These are phyloP conservation scores for Lucilia sericata DNA, from an alignment of 1,140 invertebrate genomes.

Conservation along the genomic window DNA sequence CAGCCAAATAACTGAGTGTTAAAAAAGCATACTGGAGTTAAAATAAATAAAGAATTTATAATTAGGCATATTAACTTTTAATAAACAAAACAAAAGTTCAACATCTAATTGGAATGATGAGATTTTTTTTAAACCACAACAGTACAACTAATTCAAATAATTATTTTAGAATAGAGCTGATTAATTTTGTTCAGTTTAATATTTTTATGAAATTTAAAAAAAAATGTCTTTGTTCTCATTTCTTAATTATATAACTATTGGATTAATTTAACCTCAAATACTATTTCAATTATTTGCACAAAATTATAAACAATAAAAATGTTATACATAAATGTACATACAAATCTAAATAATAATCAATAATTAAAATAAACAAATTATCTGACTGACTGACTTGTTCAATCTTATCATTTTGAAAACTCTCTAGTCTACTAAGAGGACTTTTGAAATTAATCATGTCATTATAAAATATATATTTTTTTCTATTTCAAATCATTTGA, in stretches of 20 bases:
- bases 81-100: no score
- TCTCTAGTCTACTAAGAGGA: not conserved
- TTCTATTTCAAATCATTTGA: slow-evolving; percentile 17
- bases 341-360: not conserved
- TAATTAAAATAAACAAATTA: slow-evolving; percentile 1
- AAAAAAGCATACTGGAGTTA: no score
- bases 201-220: not conserved
- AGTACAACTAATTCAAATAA: no score
- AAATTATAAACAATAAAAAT: not conserved
- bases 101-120: no score
- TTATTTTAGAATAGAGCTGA: no score
- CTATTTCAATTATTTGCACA: not conserved
- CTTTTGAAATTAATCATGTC: slow-evolving; percentile 4
- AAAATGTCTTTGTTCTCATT: slow-evolving; percentile 7
- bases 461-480: not conserved
- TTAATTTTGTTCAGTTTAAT: no score
- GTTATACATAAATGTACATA: no score
- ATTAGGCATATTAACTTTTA: no score
- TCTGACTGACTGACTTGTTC: not conserved
- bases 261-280: not conserved
- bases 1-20: no score
- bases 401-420: not conserved
- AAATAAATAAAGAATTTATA: no score
- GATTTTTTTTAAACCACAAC: no score
- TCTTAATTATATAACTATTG: not conserved